Conservation (phyloP, 1,140 invertebrate species). For the Drosophila serrata region DNA sequence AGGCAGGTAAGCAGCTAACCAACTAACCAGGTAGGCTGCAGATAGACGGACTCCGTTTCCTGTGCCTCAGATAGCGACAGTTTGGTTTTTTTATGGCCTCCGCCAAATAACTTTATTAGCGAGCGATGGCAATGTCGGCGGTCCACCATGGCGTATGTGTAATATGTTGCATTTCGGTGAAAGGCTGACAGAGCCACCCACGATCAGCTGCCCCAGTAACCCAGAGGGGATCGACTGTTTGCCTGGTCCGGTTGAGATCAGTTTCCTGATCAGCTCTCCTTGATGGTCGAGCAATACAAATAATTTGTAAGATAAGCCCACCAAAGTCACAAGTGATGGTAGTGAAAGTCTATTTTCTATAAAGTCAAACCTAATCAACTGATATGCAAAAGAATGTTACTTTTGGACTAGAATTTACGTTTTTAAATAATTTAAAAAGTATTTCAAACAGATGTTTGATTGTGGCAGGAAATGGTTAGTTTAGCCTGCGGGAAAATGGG, state of each 20-base stretch:
- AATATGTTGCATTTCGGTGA: conserved; percentile 61
- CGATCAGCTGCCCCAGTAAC: conserved; percentile 79
- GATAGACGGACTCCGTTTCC: conserved; percentile 57
- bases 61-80: conserved; percentile 78
- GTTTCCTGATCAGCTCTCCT: conserved; percentile 34
- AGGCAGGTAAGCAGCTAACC: conserved; percentile 33
- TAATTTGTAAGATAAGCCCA: conserved; percentile 6
- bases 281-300: conserved; percentile 1
- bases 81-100: conserved; percentile 61
- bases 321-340: not conserved
- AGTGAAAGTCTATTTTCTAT: not conserved
- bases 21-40: conserved; percentile 29
- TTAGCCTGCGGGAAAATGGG: conserved; percentile 43
- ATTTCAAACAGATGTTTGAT: not conserved
- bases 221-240: conserved; percentile 55
- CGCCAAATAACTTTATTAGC: conserved; percentile 79
- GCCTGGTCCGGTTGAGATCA: conserved; percentile 12
- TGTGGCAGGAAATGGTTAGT: not conserved
- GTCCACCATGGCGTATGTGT: conserved; percentile 46
- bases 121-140: conserved; percentile 35
- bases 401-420: not conserved
- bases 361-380: not conserved
- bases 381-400: not conserved
- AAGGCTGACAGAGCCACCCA: conserved; percentile 73
- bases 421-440: not conserved